phyloP scores from a whole-genome alignment of 2,797 vertebrate species.

The Siniperca undulata region DNA sequence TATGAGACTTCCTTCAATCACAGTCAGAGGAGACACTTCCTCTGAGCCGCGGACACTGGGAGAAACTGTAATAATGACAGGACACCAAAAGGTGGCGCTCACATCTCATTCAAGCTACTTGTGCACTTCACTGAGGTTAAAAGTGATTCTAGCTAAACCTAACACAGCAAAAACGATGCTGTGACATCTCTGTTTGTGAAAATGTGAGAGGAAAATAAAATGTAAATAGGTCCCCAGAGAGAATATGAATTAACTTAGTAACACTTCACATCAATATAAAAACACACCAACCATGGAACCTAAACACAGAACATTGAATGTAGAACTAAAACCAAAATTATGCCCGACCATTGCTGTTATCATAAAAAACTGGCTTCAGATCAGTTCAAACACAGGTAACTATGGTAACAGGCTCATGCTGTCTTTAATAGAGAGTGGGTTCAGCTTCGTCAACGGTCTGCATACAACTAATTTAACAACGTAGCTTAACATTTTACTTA shows the following conservation, averaged over 20 bases:
- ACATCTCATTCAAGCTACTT: slow-evolving; percentile 22
- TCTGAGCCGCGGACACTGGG: slow-evolving; percentile 91
- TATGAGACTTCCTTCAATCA: slow-evolving; percentile 91
- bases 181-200: background rate
- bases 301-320: too few species aligned
- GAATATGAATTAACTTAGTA: background rate
- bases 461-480: background rate
- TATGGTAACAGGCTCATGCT: background rate
- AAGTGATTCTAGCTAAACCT: background rate
- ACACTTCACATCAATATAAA: too few species aligned
- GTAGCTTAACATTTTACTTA: background rate
- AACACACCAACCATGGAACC: too few species aligned
- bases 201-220: background rate
- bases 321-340: too few species aligned
- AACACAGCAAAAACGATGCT: background rate
- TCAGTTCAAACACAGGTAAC: background rate
- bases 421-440: background rate
- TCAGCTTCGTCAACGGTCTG: background rate
- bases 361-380: too few species aligned
- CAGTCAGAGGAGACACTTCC: slow-evolving; percentile 86
- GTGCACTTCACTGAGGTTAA: background rate
- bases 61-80: slow-evolving; percentile 86
- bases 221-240: background rate
- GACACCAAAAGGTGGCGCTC: slow-evolving; percentile 64
- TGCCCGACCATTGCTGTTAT: too few species aligned